phyloP scores from a whole-genome alignment of 1,140 invertebrate genomes.

The Orius insidiosus region DNA sequence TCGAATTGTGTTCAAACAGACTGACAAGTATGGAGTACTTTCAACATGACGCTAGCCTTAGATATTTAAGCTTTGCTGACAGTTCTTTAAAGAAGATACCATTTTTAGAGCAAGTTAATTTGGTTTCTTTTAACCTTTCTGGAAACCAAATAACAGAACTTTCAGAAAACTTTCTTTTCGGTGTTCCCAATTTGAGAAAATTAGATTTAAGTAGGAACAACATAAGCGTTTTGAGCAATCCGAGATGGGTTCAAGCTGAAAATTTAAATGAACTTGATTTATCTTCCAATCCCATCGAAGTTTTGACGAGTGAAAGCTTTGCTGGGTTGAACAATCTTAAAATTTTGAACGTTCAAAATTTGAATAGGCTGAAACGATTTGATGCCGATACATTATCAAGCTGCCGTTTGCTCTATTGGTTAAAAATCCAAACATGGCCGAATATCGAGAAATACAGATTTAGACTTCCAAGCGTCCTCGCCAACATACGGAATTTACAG shows the following conservation, averaged over 20 bases:
- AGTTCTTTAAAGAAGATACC: constrained; percentile 57
- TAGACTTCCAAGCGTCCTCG: constrained; percentile 38
- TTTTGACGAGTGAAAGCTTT: constrained; percentile 26
- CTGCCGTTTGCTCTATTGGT: constrained; percentile 18
- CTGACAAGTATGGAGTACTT: constrained; percentile 70
- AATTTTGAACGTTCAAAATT: constrained; percentile 22
- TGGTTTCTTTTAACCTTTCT: constrained; percentile 57
- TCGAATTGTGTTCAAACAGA: constrained; percentile 64
- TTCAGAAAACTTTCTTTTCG: constrained; percentile 40
- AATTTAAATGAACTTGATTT: constrained; percentile 41
- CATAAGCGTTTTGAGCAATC: constrained; percentile 40
- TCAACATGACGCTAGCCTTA: constrained; percentile 67
- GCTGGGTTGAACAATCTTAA: constrained; percentile 23
- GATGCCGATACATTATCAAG: constrained; percentile 25
- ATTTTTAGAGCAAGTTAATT: constrained; percentile 45
- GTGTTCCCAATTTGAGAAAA: constrained; percentile 40
- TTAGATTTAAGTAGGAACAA: constrained; percentile 49
- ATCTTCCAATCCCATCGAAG: constrained; percentile 43
- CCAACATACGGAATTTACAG: constrained; percentile 35
- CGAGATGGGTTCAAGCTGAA: constrained; percentile 36
- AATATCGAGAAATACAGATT: constrained; percentile 38
- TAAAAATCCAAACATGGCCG: constrained; percentile 45
- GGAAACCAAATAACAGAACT: constrained; percentile 47
- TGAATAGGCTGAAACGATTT: constrained; percentile 24
- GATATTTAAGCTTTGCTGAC: constrained; percentile 52